Percentiles rank a stretch among this genome's conserved stretches.
Conservation (phyloP, 2,113 vertebrate species). For the Junco hyemalis region DNA sequence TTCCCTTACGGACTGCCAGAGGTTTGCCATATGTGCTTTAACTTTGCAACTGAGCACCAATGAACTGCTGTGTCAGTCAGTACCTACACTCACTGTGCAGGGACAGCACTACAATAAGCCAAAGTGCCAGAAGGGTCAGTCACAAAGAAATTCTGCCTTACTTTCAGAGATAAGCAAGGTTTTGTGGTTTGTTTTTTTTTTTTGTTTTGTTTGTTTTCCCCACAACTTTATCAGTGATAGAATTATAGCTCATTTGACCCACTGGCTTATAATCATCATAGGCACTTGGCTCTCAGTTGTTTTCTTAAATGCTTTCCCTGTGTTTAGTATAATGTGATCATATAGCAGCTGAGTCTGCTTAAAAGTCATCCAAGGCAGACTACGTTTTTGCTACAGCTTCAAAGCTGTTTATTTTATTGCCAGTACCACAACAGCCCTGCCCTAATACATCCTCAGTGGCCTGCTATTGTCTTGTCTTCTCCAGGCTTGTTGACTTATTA, state of each 20-base stretch:
- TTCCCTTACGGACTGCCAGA: conserved; percentile 66
- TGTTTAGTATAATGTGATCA: conserved; percentile 72
- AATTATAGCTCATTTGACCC: conserved; percentile 70
- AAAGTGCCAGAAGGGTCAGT: conserved; percentile 60
- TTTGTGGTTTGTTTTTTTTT: background rate
- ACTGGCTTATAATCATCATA: conserved; percentile 57
- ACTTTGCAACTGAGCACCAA: conserved; percentile 76
- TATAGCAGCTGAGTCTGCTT: conserved; percentile 87
- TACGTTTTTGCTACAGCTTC: conserved; percentile 73
- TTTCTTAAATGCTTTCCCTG: conserved; percentile 74
- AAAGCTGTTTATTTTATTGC: conserved; percentile 79
- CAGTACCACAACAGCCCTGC: conserved; percentile 76
- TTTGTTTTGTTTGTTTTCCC: background rate
- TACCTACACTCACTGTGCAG: conserved; percentile 25
- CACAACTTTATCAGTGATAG: conserved; percentile 23
- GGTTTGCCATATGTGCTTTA: conserved; percentile 81
- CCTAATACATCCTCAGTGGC: conserved; percentile 39
- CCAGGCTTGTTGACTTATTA: conserved; percentile 45
- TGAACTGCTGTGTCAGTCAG: conserved; percentile 56
- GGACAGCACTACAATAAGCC: conserved; percentile 65
- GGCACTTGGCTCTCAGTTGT: conserved; percentile 74
- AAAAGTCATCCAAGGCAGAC: conserved; percentile 72
- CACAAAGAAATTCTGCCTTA: conserved; percentile 45
- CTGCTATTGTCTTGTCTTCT: conserved; percentile 65
- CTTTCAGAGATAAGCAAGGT: conserved; percentile 49